Conservation (phyloP, 2,113 vertebrate genomes). For the Perca schrenkii region DNA sequence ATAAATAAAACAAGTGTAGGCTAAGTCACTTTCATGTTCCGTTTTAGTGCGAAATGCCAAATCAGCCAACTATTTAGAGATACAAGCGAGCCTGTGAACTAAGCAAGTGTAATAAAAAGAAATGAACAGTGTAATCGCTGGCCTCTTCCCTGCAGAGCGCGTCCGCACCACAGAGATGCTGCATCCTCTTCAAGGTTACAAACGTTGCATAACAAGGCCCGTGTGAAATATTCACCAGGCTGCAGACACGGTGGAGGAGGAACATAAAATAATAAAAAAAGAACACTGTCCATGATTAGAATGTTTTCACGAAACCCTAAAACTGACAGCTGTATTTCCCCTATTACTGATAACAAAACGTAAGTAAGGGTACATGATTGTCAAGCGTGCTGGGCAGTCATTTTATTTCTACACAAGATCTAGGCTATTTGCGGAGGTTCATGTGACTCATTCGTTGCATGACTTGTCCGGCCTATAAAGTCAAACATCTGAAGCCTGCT, state of each 20-base stretch:
- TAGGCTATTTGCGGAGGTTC: background rate
- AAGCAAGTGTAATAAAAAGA: background rate
- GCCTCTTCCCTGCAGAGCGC: slow-evolving; percentile 25
- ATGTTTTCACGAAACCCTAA: slow-evolving; percentile 10
- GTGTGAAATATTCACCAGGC: slow-evolving; percentile 54
- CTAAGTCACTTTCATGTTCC: slow-evolving; percentile 40
- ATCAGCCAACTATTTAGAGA: background rate
- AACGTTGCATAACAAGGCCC: slow-evolving; percentile 67
- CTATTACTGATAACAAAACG: background rate
- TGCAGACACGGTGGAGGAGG: slow-evolving; percentile 22
- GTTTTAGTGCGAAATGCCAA: slow-evolving; percentile 14
- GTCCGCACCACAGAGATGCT: slow-evolving; percentile 55
- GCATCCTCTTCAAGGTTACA: slow-evolving; percentile 78
- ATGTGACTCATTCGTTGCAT: slow-evolving; percentile 31
- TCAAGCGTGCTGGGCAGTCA: background rate
- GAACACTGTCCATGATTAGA: background rate
- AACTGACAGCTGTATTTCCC: background rate
- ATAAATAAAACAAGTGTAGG: slow-evolving; percentile 67
- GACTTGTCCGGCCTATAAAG: slow-evolving; percentile 23
- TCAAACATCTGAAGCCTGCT: slow-evolving; percentile 37
- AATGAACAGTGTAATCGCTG: background rate
- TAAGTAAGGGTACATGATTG: background rate
- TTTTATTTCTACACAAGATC: slow-evolving; percentile 1
- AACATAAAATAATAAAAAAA: background rate
- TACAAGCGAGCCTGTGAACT: background rate